phyloP scores from a whole-genome alignment of 2,113 vertebrate genomes.

The Tetrax tetrax region DNA sequence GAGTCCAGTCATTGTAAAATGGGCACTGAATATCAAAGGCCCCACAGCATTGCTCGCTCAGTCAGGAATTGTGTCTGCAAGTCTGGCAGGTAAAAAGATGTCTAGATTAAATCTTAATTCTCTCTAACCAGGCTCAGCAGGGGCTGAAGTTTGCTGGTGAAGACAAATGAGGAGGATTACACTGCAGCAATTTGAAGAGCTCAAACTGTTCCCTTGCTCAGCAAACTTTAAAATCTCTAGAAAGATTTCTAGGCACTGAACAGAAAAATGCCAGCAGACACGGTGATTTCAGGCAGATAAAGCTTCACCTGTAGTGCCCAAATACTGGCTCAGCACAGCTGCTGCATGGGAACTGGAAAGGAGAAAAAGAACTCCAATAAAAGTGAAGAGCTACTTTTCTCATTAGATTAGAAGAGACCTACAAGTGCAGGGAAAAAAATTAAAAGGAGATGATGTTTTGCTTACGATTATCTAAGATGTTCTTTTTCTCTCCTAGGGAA shows the following conservation, averaged over 20 bases:
- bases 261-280: neutral
- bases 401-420: neutral
- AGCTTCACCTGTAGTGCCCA: neutral
- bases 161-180: neutral
- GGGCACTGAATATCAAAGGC: neutral
- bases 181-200: neutral
- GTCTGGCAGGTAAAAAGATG: neutral
- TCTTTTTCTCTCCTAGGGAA: neutral
- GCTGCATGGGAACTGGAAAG: neutral
- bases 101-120: conserved; percentile 7
- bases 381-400: neutral
- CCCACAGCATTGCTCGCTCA: neutral
- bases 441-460: neutral
- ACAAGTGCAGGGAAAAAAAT: neutral
- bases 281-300: neutral
- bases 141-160: neutral
- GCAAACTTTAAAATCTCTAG: neutral
- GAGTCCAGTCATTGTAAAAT: neutral
- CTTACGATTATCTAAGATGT: neutral
- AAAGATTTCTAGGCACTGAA: neutral
- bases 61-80: neutral
- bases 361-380: neutral
- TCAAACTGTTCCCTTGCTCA: neutral
- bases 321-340: neutral
- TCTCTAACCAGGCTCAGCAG: neutral